These are phyloP conservation scores for Leuciscus waleckii DNA, from an alignment of 2,797 vertebrate species.

Conservation along the genomic window DNA sequence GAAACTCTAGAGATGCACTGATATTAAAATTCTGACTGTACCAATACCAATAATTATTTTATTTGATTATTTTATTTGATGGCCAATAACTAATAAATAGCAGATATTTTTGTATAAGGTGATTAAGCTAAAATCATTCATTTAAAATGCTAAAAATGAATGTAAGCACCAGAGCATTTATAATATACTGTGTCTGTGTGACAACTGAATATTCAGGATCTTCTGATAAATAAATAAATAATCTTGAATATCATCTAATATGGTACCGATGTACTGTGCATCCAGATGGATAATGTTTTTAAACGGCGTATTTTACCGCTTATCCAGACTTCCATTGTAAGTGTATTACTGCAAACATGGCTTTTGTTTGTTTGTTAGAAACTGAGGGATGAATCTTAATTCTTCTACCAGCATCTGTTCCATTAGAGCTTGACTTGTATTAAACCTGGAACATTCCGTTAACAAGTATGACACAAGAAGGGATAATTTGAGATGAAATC, in stretches of 20 bases:
- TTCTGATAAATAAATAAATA: background rate
- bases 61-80: background rate
- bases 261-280: background rate
- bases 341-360: background rate
- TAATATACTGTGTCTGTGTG: background rate
- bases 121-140: background rate
- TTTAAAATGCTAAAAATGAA: background rate
- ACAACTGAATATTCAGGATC: background rate
- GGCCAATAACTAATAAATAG: background rate
- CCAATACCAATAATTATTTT: background rate
- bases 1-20: background rate
- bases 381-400: background rate
- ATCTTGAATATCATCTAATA: background rate
- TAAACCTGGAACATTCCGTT: slow-evolving; percentile 1
- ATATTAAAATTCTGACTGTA: background rate
- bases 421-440: slow-evolving; percentile 19
- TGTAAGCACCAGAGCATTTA: background rate
- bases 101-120: background rate
- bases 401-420: background rate
- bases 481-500: slow-evolving; percentile 27
- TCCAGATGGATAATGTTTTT: background rate
- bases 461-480: slow-evolving; percentile 22
- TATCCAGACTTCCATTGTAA: background rate
- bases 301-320: background rate
- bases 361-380: background rate